Evolutionary conservation across 2,888 invertebrate genomes (phyloP), one percentile per base, ranked within the genome.

Genomic region (Stictocephala bisonia): DNA sequence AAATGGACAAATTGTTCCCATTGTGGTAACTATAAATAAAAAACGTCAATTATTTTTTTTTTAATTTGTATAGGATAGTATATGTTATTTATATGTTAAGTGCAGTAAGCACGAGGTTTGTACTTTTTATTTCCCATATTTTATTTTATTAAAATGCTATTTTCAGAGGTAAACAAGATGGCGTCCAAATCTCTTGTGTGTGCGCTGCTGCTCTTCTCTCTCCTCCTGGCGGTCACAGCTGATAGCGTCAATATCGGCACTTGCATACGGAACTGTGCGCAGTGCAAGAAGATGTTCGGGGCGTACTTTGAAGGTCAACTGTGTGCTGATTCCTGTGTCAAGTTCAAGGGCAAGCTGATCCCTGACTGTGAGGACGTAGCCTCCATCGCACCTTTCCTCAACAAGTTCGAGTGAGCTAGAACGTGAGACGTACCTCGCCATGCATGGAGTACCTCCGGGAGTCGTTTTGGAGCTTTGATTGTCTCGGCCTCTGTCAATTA

Each of bases 261-360:
- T 67, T 94, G 94, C 84, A 90, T 94, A 74, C 89, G 93, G 79
- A 95, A 95, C 84, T 95, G 95, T 82, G 94, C 93, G 0, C 94
- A 94, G 81, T 95, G 95, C 84, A 94, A 93, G 85, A 93, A 93
- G 84, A 94, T 94, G 91, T 91, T 93, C 78, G 95, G 94, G 0
- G 89, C 89, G 0, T 94, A 93, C 86, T 95, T 95, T 84, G 92
- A 95, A 81, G 95, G 94, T 0, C 91, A 93, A 60, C 88, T 92
- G 0, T 95, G 95, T 83, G 95, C 94, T 0, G 93, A 94, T 80
- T 90, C 92, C 77, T 95, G 95, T 83, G 87, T 95, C 78, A 91
- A 93, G 82, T 91, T 90, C 84, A 92, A 91, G 81, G 94, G 94
- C 76, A 93, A 93, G 83, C 87, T 92, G 75, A 92, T 93, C 72